Evolutionary conservation across 2,113 vertebrate species (phyloP), one percentile per base, ranked within the genome.

Genomic region (Eulemur rufifrons): DNA sequence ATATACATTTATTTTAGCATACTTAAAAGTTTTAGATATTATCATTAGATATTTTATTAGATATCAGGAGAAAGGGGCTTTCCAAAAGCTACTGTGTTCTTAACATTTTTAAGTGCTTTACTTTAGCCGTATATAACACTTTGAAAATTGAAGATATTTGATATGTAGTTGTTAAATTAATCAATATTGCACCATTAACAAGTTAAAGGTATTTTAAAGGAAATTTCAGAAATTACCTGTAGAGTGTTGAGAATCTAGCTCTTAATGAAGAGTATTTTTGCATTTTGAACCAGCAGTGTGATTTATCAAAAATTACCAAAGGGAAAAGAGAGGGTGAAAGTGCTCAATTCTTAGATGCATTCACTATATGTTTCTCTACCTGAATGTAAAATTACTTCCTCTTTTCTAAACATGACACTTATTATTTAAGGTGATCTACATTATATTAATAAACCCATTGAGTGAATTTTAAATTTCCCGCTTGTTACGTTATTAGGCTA

Each of bases 261-360:
- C 4, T 59, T 34, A 52, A 9, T 82, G 32, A 74, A 78, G 1
- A 71, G 0, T 47, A 47, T 71, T 91, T 47, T 50, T 50, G 63
- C 45, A 84, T 45, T 64, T 52, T 29, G 32, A 11, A 34, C 25
- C 66, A 69, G 15, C 27, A 21, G 13, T 63, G 9, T 61, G 56
- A 34, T 47, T 78, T 61, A 68, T 47, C 18, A 89, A 91, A 94
- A 86, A 29, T 77, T 39, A 45, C 66, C 15, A n/a, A 97, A 71
- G 3, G 7, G 27, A 54, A 78, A 37, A 59, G 9, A 0, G 6
- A 0, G 0, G 0, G 20, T 27, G 3, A 13, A 3, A 32, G 7
- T 12, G 11, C 1, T 76, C 15, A 59, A 59, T 81, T 18, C n/a
- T 54, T 54, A n/a, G 0, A 42, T 18, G 68, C 1, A 47, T 54